Percentiles rank a stretch among this genome's conserved stretches.
Conservation (phyloP, 2,888 invertebrate genomes). For the Timema podura region DNA sequence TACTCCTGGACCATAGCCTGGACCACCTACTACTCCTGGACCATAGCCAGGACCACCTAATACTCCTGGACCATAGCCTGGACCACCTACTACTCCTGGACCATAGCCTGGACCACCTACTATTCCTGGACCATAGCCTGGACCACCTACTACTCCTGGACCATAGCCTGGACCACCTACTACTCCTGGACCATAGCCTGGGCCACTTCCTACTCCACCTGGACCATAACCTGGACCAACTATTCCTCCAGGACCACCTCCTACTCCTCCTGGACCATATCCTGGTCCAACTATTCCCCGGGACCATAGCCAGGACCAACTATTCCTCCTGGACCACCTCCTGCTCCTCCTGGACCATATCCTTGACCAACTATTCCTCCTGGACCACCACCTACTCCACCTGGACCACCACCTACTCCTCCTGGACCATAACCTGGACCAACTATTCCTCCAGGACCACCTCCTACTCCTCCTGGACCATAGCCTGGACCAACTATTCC, state of each 20-base stretch:
- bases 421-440: conserved; percentile 16
- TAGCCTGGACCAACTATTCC: conserved; percentile 1
- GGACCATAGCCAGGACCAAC: background rate
- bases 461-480: background rate
- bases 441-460: conserved; percentile 1
- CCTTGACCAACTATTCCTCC: conserved; percentile 12
- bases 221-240: conserved; percentile 19
- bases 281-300: background rate
- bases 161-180: conserved; percentile 19
- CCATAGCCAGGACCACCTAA: conserved; percentile 11
- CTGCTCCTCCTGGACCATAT: conserved; percentile 14
- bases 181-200: conserved; percentile 11
- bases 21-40: conserved; percentile 23
- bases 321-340: conserved; percentile 6
- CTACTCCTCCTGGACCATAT: conserved; percentile 22
- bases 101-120: too few relatives aligned
- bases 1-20: too few relatives aligned
- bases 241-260: conserved; percentile 15
- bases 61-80: conserved; percentile 10
- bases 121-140: background rate
- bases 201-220: conserved; percentile 17
- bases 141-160: conserved; percentile 16
- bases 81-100: conserved; percentile 16
- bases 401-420: too few relatives aligned
- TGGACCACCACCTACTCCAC: background rate